phyloP scores from a whole-genome alignment of 2,888 invertebrate genomes.

The Limnephilus lunatus region DNA sequence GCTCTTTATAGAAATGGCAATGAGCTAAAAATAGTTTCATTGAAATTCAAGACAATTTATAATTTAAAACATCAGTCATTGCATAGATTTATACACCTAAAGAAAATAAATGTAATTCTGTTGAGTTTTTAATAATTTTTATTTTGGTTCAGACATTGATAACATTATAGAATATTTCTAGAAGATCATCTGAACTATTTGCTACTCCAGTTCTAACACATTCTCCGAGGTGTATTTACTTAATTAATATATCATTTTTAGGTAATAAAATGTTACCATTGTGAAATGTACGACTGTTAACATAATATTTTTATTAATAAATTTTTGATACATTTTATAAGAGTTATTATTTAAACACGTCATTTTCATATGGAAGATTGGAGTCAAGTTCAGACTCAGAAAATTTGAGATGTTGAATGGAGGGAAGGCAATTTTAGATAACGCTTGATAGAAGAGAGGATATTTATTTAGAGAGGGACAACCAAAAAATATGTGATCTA shows the following conservation, averaged over 20 bases:
- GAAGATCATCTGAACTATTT: slow-evolving; percentile 8
- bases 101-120: too few species aligned
- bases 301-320: slow-evolving; percentile 38
- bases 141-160: not conserved
- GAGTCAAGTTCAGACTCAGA: too few species aligned
- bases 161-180: not conserved
- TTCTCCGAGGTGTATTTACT: slow-evolving; percentile 43
- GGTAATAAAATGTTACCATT: not conserved
- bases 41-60: not conserved
- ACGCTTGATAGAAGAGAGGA: too few species aligned
- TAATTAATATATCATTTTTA: not conserved
- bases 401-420: too few species aligned
- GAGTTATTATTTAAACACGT: not conserved
- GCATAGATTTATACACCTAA: too few species aligned
- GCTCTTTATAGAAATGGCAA: not conserved
- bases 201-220: slow-evolving; percentile 53
- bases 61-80: too few species aligned
- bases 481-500: too few species aligned
- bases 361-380: too few species aligned
- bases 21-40: not conserved
- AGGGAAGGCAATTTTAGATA: too few species aligned
- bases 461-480: too few species aligned
- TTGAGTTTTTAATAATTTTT: too few species aligned
- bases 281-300: slow-evolving; percentile 38
- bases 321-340: slow-evolving; percentile 33